These are phyloP conservation scores for Motacilla alba DNA, from an alignment of 2,113 vertebrate genomes.

Conservation along the genomic window DNA sequence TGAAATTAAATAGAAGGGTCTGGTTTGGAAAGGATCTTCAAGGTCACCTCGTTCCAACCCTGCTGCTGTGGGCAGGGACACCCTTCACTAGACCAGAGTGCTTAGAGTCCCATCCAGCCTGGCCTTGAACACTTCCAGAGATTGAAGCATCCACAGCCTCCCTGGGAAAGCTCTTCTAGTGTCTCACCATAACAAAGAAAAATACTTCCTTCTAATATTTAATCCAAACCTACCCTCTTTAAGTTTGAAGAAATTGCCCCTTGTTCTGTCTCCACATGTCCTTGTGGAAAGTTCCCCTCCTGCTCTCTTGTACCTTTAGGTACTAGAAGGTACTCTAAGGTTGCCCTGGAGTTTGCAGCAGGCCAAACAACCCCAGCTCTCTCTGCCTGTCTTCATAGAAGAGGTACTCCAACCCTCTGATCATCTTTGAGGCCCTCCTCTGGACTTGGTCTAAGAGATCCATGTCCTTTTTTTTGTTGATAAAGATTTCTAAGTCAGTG, in stretches of 20 bases:
- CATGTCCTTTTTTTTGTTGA: background rate
- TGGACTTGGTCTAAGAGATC: background rate
- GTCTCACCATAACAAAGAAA: background rate
- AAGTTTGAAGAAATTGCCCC: background rate
- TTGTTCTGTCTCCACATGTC: too few species aligned
- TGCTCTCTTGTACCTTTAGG: background rate
- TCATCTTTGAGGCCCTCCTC: background rate
- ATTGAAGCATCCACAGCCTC: too few species aligned
- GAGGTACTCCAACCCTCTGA: background rate
- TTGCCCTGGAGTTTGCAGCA: accelerated
- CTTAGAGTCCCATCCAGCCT: background rate
- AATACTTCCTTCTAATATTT: background rate
- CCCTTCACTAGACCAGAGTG: background rate
- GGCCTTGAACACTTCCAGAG: background rate
- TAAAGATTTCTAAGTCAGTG: background rate
- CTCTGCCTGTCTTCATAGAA: background rate
- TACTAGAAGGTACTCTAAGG: background rate
- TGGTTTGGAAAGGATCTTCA: background rate
- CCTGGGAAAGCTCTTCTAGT: background rate
- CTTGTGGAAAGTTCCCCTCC: background rate
- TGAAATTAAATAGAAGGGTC: background rate
- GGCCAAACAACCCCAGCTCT: background rate
- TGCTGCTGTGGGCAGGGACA: background rate
- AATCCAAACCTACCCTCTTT: background rate
- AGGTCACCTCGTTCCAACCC: background rate